phyloP scores from a whole-genome alignment of 2,113 vertebrate species.

The Elaphurus davidianus region DNA sequence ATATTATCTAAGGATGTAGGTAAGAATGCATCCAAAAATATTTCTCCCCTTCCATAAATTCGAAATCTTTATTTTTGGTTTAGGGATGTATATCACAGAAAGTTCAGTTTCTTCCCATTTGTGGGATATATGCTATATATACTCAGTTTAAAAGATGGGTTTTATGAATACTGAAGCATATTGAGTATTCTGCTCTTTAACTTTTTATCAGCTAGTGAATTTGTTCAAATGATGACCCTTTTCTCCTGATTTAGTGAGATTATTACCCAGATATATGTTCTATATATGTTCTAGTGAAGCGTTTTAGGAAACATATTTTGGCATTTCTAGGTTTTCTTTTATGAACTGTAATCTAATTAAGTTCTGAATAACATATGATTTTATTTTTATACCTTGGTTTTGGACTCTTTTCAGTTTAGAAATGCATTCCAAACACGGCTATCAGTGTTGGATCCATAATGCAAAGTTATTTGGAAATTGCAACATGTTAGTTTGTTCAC shows the following conservation, averaged over 20 bases:
- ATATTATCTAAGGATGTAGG: background rate
- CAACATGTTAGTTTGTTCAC: conserved; percentile 32
- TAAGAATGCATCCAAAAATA: background rate
- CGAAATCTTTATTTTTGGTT: background rate
- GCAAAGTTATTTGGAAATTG: conserved; percentile 41
- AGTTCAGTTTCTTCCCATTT: background rate
- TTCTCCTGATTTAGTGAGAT: background rate
- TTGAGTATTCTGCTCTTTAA: background rate
- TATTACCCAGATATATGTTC: background rate
- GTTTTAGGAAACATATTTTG: background rate
- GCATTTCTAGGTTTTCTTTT: conserved; percentile 17
- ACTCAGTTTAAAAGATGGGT: conserved; percentile 21
- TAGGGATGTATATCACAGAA: background rate
- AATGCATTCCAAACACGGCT: conserved; percentile 8
- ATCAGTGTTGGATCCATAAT: conserved; percentile 40
- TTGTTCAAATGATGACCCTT: conserved; percentile 29
- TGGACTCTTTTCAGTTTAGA: conserved; percentile 40
- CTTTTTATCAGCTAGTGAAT: background rate
- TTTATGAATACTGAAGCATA: background rate
- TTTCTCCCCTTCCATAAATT: background rate
- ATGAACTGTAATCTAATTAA: conserved; percentile 38
- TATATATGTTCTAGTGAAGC: background rate
- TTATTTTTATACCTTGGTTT: background rate
- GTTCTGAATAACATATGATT: conserved; percentile 18
- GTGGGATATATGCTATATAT: background rate